These are phyloP conservation scores for Enteromius trimaculatus DNA, from an alignment of 2,797 vertebrate genomes.

Conservation along the genomic window DNA sequence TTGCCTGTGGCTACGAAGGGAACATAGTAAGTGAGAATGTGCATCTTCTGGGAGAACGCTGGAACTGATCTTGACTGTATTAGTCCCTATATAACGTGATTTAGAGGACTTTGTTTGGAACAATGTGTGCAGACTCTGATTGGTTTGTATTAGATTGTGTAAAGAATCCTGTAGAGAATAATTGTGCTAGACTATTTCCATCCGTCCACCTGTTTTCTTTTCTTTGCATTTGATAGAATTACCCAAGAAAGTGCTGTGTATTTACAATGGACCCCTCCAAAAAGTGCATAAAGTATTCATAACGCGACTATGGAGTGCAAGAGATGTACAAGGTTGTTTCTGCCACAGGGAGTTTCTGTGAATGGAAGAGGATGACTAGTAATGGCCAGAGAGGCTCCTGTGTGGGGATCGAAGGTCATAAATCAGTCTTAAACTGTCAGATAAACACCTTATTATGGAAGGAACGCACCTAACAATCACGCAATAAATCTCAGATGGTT, in stretches of 20 bases:
- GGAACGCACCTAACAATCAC: background rate
- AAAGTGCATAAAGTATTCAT: constrained; percentile 41
- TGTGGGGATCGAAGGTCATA: constrained; percentile 14
- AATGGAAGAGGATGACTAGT: constrained; percentile 19
- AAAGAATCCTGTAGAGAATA: constrained; percentile 13
- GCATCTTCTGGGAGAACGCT: background rate
- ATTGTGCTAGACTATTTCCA: background rate
- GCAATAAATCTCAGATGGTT: background rate
- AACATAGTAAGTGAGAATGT: background rate
- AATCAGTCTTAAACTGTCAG: constrained; percentile 16
- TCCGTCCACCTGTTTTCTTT: constrained; percentile 42
- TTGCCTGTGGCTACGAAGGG: constrained; percentile 14
- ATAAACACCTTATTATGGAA: constrained; percentile 1
- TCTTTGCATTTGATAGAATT: constrained; percentile 20
- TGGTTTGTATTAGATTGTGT: background rate
- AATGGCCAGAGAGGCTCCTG: constrained; percentile 15
- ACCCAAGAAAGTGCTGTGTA: constrained; percentile 36
- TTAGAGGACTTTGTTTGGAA: constrained; percentile 3
- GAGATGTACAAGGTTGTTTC: constrained; percentile 26
- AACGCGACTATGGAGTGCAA: constrained; percentile 23
- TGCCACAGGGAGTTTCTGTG: constrained; percentile 6
- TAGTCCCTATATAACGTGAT: background rate
- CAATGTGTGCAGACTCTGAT: background rate
- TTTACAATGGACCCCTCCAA: constrained; percentile 18
- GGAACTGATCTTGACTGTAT: constrained; percentile 12